These are phyloP conservation scores for Caenorhabditis imperialis DNA, from an alignment of 2,888 invertebrate species.

Conservation along the genomic window DNA sequence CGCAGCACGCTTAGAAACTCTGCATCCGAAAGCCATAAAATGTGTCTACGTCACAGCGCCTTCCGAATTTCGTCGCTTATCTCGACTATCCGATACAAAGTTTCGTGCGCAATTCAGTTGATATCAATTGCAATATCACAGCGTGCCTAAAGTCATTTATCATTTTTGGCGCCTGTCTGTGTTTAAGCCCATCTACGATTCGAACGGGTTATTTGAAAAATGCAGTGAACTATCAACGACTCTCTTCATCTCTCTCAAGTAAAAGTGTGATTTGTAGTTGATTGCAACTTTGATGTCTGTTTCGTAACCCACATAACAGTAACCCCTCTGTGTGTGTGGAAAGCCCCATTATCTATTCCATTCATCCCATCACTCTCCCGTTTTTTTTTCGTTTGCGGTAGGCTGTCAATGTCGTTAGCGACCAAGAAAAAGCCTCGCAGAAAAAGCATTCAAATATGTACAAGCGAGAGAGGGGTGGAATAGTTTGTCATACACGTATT, in stretches of 20 bases:
- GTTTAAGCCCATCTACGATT: conserved; percentile 18
- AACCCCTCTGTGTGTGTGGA: not conserved
- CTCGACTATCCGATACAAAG: no score
- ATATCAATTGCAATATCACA: not conserved
- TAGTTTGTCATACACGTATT: conserved; percentile 13
- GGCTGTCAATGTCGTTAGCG: conserved; percentile 42
- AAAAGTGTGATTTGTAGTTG: conserved; percentile 10
- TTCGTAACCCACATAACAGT: not conserved
- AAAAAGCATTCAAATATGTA: conserved; percentile 17
- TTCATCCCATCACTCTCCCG: conserved; percentile 10
- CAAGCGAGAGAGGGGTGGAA: conserved; percentile 18
- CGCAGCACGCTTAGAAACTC: conserved; percentile 19
- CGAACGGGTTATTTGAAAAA: conserved; percentile 22
- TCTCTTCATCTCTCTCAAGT: not conserved
- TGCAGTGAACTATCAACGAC: conserved; percentile 9
- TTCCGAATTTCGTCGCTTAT: no score
- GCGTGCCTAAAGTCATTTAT: conserved; percentile 19
- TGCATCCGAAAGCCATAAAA: conserved; percentile 32
- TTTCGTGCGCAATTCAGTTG: no score
- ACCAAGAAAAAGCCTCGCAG: conserved; percentile 20
- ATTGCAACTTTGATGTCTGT: not conserved
- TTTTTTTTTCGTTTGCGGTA: conserved; percentile 29
- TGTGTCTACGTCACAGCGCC: conserved; percentile 9
- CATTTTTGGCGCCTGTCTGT: conserved; percentile 33
- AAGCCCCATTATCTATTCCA: conserved; percentile 17